Evolutionary conservation across 2,113 vertebrate genomes (phyloP).

Genomic region (Peromyscus maniculatus): DNA sequence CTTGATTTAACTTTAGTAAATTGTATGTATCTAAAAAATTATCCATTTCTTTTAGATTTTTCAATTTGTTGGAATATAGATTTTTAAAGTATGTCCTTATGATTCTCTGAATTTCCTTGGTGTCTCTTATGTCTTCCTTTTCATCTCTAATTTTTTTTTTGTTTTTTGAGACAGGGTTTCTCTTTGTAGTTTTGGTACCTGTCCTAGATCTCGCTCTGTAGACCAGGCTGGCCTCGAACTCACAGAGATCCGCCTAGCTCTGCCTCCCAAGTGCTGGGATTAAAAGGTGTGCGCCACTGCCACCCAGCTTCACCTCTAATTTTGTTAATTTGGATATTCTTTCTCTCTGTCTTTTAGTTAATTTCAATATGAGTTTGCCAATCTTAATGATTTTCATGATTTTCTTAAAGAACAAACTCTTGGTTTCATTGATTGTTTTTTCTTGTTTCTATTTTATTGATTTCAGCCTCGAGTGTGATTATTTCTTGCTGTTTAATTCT

Average conservation of each 20-base stretch:
- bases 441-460: neutral
- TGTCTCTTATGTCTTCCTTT: neutral
- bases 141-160: neutral
- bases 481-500: neutral
- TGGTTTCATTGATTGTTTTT: neutral
- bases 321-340: neutral
- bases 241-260: too few relatives aligned
- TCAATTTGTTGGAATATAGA: too few relatives aligned
- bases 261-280: too few relatives aligned
- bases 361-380: neutral
- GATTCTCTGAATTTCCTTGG: neutral
- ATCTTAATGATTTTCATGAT: neutral
- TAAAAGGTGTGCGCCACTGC: too few relatives aligned
- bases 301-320: too few relatives aligned
- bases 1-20: neutral
- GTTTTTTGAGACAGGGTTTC: too few relatives aligned
- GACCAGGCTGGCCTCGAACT: too few relatives aligned
- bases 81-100: too few relatives aligned
- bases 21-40: neutral
- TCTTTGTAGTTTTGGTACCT: too few relatives aligned
- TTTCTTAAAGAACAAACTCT: neutral
- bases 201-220: too few relatives aligned
- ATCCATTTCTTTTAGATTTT: neutral
- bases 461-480: neutral
- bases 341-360: neutral